phyloP scores from a whole-genome alignment of 2,888 invertebrate genomes.

The Archips crataeganus region DNA sequence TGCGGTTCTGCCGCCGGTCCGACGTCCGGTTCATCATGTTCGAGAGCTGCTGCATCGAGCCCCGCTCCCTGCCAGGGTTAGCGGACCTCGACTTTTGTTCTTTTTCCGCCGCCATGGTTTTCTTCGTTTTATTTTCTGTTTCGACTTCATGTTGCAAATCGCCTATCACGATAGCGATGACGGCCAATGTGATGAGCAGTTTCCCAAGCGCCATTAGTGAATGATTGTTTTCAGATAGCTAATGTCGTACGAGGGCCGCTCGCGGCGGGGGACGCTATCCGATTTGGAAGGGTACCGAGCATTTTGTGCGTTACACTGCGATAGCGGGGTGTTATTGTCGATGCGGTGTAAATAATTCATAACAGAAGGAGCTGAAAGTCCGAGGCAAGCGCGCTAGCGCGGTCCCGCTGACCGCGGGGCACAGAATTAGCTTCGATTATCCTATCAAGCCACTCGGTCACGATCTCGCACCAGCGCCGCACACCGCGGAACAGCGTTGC shows the following conservation, averaged over 20 bases:
- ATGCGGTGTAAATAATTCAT: constrained; percentile 58
- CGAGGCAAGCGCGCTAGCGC: constrained; percentile 45
- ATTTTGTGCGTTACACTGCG: constrained; percentile 56
- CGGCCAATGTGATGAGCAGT: constrained; percentile 61
- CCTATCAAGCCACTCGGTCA: constrained; percentile 56
- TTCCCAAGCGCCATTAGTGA: constrained; percentile 77
- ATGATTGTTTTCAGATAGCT: constrained; percentile 57
- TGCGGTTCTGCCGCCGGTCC: constrained; percentile 52
- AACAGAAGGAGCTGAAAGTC: constrained; percentile 60
- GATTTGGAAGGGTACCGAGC: constrained; percentile 49
- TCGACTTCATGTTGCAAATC: constrained; percentile 68
- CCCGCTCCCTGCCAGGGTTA: constrained; percentile 62
- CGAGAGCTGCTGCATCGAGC: constrained; percentile 68
- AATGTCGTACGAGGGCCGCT: constrained; percentile 52
- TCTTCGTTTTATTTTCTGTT: constrained; percentile 72
- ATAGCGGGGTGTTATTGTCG: constrained; percentile 51
- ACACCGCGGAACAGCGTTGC: constrained; percentile 52
- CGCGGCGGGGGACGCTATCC: constrained; percentile 52
- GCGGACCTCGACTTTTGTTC: constrained; percentile 69
- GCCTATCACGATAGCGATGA: constrained; percentile 64
- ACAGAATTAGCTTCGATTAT: constrained; percentile 55
- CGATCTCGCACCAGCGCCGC: constrained; percentile 54
- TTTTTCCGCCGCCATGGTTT: constrained; percentile 80
- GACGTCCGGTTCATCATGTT: constrained; percentile 70
- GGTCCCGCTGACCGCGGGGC: constrained; percentile 28